phyloP scores from a whole-genome alignment of 2,797 vertebrate species.

The Margarornis squamiger region DNA sequence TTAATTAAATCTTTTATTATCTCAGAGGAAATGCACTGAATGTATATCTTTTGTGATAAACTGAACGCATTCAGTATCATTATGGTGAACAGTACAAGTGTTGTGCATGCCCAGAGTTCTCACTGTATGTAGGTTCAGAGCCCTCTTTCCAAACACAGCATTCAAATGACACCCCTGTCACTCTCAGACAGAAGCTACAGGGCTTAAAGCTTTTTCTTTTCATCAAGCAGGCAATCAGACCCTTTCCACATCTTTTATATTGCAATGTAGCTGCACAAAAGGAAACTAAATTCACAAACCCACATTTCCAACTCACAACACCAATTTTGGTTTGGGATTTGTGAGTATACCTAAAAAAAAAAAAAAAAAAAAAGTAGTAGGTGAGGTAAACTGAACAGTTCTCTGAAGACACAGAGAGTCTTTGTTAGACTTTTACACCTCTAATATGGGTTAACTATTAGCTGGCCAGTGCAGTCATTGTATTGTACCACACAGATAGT shows the following conservation, averaged over 20 bases:
- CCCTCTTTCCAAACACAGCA: neutral
- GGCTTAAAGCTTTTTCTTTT: neutral
- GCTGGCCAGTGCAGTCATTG: neutral
- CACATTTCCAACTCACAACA: neutral
- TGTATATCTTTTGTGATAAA: neutral
- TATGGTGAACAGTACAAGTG: neutral
- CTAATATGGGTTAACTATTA: neutral
- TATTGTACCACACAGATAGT: neutral
- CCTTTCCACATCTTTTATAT: neutral
- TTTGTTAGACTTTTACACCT: neutral
- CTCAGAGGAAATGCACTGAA: neutral
- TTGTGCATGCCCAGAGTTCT: neutral
- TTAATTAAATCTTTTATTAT: neutral
- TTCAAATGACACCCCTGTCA: neutral
- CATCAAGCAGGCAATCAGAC: neutral
- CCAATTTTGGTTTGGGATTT: neutral
- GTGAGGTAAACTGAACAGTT: neutral
- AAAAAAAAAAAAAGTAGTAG: neutral
- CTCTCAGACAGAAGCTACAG: neutral
- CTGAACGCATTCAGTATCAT: neutral
- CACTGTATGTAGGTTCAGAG: rapidly evolving
- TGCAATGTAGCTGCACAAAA: neutral
- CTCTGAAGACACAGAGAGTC: neutral
- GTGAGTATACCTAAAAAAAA: neutral
- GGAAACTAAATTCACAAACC: neutral